These are phyloP conservation scores for Anneissia japonica DNA, from an alignment of 35 echinoderm and acorn worm species.

Conservation along the genomic window DNA sequence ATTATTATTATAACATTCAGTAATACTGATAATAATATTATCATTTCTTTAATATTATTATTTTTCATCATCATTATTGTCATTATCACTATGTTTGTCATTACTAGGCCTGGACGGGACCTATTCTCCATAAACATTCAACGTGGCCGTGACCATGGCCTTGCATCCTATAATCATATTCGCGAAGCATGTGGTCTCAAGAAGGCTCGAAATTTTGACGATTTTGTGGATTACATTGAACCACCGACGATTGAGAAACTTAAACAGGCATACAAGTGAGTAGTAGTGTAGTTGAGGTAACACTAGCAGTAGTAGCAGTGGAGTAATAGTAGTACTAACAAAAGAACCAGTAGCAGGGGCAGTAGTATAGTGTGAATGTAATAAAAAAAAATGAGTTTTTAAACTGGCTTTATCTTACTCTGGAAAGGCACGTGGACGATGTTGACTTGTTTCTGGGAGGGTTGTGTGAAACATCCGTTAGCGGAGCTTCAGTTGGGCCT, in stretches of 20 bases:
- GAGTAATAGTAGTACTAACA: too few species aligned
- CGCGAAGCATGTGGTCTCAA: slow-evolving; percentile 20
- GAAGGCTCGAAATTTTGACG: background rate
- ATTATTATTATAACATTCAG: too few species aligned
- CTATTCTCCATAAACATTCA: slow-evolving; percentile 59
- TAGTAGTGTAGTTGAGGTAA: too few species aligned
- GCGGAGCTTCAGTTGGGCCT: slow-evolving; percentile 35
- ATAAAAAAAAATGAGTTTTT: too few species aligned
- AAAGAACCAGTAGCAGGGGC: too few species aligned
- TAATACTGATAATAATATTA: too few species aligned
- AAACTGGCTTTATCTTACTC: too few species aligned
- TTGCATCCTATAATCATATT: slow-evolving; percentile 44
- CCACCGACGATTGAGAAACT: slow-evolving; percentile 1
- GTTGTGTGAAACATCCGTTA: slow-evolving; percentile 2
- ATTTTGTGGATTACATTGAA: slow-evolving; percentile 1
- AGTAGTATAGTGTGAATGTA: too few species aligned
- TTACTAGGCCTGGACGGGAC: slow-evolving; percentile 43
- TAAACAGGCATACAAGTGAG: slow-evolving; percentile 16
- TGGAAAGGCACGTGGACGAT: slow-evolving; percentile 42
- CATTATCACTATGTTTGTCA: too few species aligned
- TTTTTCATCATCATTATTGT: too few species aligned
- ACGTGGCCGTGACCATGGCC: slow-evolving; percentile 72
- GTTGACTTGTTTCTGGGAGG: slow-evolving; percentile 36
- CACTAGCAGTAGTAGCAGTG: too few species aligned
- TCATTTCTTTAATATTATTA: too few species aligned